These are phyloP conservation scores for Julus scanicus DNA, from an alignment of 2,888 invertebrate species.

Conservation along the genomic window DNA sequence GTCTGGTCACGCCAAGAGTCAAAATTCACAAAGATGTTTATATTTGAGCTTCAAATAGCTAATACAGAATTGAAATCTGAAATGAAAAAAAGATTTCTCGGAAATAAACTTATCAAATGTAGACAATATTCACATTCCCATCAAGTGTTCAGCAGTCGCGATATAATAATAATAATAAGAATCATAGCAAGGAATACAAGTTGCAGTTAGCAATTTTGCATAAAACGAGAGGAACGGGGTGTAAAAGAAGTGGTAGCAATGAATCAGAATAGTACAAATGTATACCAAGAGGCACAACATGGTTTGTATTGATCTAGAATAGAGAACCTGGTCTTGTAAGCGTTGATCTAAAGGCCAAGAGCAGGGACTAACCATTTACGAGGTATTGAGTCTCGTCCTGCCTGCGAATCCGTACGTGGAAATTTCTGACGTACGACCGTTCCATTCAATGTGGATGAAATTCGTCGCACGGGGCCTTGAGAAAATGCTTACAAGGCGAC, in stretches of 20 bases:
- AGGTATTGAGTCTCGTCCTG: background rate
- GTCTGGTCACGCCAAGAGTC: background rate
- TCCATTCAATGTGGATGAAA: background rate
- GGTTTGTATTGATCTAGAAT: constrained; percentile 33
- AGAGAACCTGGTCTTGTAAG: constrained; percentile 27
- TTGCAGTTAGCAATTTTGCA: background rate
- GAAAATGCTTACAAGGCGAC: constrained; percentile 33
- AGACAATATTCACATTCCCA: background rate
- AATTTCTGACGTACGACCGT: background rate
- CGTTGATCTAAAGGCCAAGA: constrained; percentile 14
- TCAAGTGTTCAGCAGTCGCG: background rate
- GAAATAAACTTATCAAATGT: constrained; percentile 14
- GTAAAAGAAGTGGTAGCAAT: constrained; percentile 33
- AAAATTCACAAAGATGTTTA: constrained; percentile 33
- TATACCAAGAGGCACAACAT: constrained; percentile 33
- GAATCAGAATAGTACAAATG: constrained; percentile 10
- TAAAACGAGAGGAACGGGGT: constrained; percentile 4
- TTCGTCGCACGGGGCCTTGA: background rate
- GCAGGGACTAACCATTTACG: background rate
- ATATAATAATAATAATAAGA: background rate
- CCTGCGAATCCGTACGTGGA: background rate
- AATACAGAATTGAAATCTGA: constrained; percentile 14
- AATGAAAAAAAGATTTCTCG: background rate
- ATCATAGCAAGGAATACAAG: constrained; percentile 9
- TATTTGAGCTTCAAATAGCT: constrained; percentile 25